A percentile compares a stretch with the other conserved stretches of the same genome.
These are phyloP conservation scores for Drosophila truncata DNA, from an alignment of 1,140 invertebrate genomes.

Conservation along the genomic window DNA sequence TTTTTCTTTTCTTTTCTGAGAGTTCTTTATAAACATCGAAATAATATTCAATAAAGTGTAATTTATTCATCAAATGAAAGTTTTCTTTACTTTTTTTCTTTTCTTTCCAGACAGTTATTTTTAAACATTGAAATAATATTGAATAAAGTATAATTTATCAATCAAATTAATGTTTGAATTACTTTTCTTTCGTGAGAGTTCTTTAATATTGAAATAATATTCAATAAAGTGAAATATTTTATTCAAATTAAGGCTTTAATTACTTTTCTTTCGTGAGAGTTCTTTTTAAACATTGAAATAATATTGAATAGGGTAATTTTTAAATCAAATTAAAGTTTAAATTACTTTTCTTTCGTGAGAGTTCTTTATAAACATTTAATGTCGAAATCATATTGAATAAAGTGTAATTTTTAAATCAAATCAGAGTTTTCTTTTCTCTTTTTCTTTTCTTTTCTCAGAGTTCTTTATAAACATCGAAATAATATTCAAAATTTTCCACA, in stretches of 20 bases:
- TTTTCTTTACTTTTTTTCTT: no score
- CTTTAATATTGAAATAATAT: no score
- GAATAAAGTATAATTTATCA: no score
- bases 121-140: no score
- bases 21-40: no score
- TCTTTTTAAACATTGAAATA: neutral
- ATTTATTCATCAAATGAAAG: no score
- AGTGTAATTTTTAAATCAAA: neutral
- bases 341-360: neutral
- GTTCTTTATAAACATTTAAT: neutral
- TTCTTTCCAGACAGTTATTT: no score
- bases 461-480: neutral
- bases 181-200: no score
- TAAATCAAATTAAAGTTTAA: neutral
- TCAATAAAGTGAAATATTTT: neutral
- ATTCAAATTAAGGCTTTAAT: neutral
- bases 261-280: neutral
- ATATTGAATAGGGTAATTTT: neutral
- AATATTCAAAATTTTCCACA: neutral
- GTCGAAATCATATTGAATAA: no score
- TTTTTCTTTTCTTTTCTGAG: no score
- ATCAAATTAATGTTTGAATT: no score
- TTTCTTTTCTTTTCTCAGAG: neutral
- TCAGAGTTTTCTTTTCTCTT: neutral
- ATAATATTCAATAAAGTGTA: no score